Percentiles rank a stretch among this genome's conserved stretches.
These are phyloP conservation scores for Diceros bicornis DNA, from an alignment of 2,797 vertebrate genomes.

Conservation along the genomic window DNA sequence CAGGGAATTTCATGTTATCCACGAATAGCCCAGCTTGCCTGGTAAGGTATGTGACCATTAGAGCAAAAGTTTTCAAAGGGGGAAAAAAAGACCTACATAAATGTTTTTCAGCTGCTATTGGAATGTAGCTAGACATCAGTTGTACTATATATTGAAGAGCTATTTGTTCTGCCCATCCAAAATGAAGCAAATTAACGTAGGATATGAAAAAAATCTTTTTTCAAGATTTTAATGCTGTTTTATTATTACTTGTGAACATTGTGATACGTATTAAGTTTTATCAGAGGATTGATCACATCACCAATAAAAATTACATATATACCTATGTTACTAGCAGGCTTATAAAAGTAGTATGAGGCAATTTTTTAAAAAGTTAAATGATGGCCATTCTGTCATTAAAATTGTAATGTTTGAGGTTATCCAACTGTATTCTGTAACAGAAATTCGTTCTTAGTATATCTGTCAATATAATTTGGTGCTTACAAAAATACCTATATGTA, in stretches of 20 bases:
- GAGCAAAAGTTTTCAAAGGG: slow-evolving; percentile 26
- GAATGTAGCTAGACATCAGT: slow-evolving; percentile 7
- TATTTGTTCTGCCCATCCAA: slow-evolving; percentile 11
- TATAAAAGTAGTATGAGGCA: background rate
- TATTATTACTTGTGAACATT: slow-evolving; percentile 34
- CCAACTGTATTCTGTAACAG: background rate
- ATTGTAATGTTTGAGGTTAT: slow-evolving; percentile 45
- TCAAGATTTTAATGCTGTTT: slow-evolving; percentile 1
- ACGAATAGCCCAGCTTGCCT: background rate
- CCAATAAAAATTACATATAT: slow-evolving; percentile 1
- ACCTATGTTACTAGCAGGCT: background rate
- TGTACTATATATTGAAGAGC: background rate
- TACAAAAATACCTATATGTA: slow-evolving; percentile 55
- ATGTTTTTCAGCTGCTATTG: slow-evolving; percentile 36
- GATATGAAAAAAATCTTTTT: background rate
- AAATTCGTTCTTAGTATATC: slow-evolving; percentile 34
- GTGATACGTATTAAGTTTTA: slow-evolving; percentile 47
- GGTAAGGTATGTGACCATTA: background rate
- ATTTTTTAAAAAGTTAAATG: slow-evolving; percentile 39
- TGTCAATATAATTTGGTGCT: slow-evolving; percentile 49
- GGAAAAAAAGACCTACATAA: background rate
- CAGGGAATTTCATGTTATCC: background rate
- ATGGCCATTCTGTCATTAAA: slow-evolving; percentile 3
- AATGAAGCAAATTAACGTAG: slow-evolving; percentile 57
- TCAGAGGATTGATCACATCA: slow-evolving; percentile 19